Evolutionary conservation across 37 sponge, comb jelly and placozoan species (phyloP).

Genomic region (Agelas oroides): DNA sequence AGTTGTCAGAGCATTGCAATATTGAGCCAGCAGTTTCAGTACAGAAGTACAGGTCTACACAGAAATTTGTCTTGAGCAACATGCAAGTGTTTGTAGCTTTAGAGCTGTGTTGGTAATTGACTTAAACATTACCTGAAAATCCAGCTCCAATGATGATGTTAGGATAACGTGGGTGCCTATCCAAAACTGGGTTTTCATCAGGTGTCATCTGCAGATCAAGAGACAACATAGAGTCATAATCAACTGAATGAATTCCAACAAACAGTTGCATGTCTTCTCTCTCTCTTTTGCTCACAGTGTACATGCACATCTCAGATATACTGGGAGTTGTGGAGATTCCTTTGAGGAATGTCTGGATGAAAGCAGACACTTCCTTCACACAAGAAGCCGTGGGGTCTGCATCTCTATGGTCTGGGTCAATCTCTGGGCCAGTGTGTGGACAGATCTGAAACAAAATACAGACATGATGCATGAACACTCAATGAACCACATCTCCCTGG

Average conservation of each 20-base stretch:
- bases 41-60: no score
- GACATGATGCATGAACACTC: no score
- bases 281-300: constrained; percentile 39
- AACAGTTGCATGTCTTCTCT: no score
- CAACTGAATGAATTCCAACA: no score
- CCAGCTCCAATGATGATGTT: constrained; percentile 84
- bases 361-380: not conserved
- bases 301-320: constrained; percentile 71
- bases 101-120: no score
- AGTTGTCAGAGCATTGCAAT: no score
- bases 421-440: constrained; percentile 7
- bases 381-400: not conserved
- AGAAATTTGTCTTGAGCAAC: no score
- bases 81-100: no score
- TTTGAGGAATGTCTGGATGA: constrained; percentile 25
- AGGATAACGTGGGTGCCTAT: constrained; percentile 60
- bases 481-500: no score
- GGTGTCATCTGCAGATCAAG: constrained; percentile 17
- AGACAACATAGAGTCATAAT: no score
- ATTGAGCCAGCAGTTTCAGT: no score
- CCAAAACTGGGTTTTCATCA: constrained; percentile 62
- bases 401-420: constrained; percentile 60
- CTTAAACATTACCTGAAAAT: constrained; percentile 67
- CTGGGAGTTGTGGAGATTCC: constrained; percentile 43
- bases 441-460: constrained; percentile 47